Evolutionary conservation across 2,888 invertebrate genomes (phyloP).

Genomic region (Sminthurides aquaticus): DNA sequence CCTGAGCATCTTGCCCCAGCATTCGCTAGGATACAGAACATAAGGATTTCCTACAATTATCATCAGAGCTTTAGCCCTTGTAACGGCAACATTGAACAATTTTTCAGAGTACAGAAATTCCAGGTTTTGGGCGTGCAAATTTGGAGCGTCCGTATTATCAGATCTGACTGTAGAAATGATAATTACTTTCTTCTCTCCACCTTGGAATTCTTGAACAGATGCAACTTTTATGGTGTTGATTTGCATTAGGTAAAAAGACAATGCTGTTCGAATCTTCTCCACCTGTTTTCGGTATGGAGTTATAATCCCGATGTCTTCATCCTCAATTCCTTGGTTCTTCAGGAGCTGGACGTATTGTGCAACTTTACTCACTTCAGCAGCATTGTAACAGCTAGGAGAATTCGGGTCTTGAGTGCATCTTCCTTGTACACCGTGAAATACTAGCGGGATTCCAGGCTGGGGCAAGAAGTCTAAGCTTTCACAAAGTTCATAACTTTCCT

Average conservation of each 20-base stretch:
- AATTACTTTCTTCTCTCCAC: conserved; percentile 59
- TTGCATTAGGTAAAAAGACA: conserved; percentile 50
- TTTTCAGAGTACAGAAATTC: conserved; percentile 44
- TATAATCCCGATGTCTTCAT: conserved; percentile 76
- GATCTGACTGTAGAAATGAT: conserved; percentile 62
- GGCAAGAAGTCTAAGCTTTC: conserved; percentile 33
- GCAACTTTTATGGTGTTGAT: conserved; percentile 59
- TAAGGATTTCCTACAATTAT: conserved; percentile 57
- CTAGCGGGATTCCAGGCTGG: conserved; percentile 43
- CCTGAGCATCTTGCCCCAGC: conserved; percentile 20
- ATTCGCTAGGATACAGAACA: conserved; percentile 6
- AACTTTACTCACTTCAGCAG: conserved; percentile 66
- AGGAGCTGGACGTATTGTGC: conserved; percentile 59
- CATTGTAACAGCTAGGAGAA: conserved; percentile 84
- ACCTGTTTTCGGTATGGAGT: conserved; percentile 89
- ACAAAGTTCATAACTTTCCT: conserved; percentile 44
- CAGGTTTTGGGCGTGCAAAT: not conserved
- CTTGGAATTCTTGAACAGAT: conserved; percentile 76
- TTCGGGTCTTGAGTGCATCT: conserved; percentile 57
- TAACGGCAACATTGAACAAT: conserved; percentile 68
- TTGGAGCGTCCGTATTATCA: conserved; percentile 14
- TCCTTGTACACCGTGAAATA: conserved; percentile 47
- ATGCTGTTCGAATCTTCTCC: conserved; percentile 55
- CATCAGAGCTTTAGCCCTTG: conserved; percentile 61
- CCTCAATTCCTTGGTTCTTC: conserved; percentile 55